Evolutionary conservation across 2,888 invertebrate species (phyloP).

Genomic region (Idaea dimidiata): DNA sequence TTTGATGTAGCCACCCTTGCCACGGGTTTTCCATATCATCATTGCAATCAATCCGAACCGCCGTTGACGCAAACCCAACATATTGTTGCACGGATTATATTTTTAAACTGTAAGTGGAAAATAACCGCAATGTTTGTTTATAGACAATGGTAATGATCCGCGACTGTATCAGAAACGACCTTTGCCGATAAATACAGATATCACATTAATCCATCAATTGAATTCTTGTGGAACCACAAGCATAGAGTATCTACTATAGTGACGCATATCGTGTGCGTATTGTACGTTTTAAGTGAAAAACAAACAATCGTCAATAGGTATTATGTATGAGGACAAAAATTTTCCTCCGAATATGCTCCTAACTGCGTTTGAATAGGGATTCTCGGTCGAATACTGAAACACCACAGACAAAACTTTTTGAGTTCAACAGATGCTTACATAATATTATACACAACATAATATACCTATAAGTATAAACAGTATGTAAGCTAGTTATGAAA

Average conservation of each 20-base stretch:
- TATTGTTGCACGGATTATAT: conserved; percentile 9
- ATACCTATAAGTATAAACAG: no score
- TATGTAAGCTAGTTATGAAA: no score
- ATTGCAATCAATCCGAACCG: neutral
- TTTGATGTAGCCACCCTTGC: no score
- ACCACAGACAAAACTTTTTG: no score
- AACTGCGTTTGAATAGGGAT: no score
- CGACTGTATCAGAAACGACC: conserved; percentile 30
- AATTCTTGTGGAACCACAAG: conserved; percentile 15
- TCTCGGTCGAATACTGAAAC: no score
- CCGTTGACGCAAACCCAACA: neutral
- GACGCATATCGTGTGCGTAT: neutral
- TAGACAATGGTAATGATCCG: conserved; percentile 34
- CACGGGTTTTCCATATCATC: no score
- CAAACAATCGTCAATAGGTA: conserved; percentile 2
- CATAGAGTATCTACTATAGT: neutral
- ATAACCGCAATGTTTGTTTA: conserved; percentile 32
- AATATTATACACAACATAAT: no score
- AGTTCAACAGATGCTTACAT: no score
- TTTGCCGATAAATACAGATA: conserved; percentile 27
- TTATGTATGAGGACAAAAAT: neutral
- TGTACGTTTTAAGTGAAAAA: neutral
- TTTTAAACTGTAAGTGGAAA: conserved; percentile 31
- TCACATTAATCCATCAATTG: conserved; percentile 30
- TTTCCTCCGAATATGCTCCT: neutral